Evolutionary conservation across 2,113 vertebrate species (phyloP), one percentile per base, ranked within the genome.

Genomic region (Pluvianellus socialis): DNA sequence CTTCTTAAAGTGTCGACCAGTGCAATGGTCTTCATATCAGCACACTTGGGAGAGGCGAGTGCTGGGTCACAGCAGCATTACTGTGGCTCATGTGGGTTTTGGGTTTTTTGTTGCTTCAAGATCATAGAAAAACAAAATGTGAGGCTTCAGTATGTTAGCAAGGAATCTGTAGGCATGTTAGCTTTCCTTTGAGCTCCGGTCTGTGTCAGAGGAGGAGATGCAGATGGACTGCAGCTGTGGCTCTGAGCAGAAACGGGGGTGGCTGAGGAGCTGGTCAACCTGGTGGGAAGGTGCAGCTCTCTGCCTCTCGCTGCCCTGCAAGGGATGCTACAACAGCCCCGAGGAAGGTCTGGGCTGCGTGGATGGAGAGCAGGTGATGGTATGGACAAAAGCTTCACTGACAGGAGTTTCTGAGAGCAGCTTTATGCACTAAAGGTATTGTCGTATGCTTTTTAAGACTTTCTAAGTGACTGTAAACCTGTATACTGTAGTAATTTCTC

Each of bases 181-280:
- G 15, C n/a, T 89, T 70, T 70, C 30, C 40, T 79, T 35, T 59
- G 73, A 0, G 2, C 32, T 44, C 14, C 55, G 50, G 49, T 73
- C 32, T 72, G 40, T 81, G 70, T 76, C 33, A 44, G 91, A 75
- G 52, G 35, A 89, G 58, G 50, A 81, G 65, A 44, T 87, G 80
- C 80, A 79, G 80, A 38, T 67, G 77, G 66, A 50, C 68, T 96
- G 72, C 53, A 89, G 75, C 86, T 83, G 90, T 55, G 91, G 86
- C 74, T 40, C 73, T 67, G 81, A 85, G 56, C 42, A 28, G 40
- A 77, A 70, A n/a, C 6, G 6, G 79, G 24, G 42, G 45, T 32
- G 68, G 65, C 44, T 18, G 63, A 26, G 24, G 45, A 91, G 53
- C 52, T 2, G 20, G 49, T 67, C 66, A 79, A 61, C 62, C 58